A percentile compares a stretch with the other conserved stretches of the same genome.
phyloP scores from a whole-genome alignment of 2,797 vertebrate species.

The Acanthornis magna region DNA sequence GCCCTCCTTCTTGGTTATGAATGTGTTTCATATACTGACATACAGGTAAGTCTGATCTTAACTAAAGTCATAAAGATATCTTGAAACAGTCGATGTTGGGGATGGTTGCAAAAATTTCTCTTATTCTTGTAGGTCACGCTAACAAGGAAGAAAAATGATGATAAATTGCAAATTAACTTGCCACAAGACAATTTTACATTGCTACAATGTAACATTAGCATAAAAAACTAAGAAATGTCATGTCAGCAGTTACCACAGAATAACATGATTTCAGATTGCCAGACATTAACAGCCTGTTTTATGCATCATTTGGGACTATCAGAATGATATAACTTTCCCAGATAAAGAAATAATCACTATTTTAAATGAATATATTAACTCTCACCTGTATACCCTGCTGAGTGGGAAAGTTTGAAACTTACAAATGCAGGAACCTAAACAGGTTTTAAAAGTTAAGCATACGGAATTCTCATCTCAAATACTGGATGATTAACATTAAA shows the following conservation, averaged over 20 bases:
- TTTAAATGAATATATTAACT: not conserved
- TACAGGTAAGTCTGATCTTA: slow-evolving; percentile 85
- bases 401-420: not conserved
- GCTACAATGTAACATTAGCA: not conserved
- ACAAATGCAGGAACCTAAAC: not conserved
- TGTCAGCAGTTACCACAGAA: not conserved
- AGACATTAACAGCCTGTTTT: not conserved
- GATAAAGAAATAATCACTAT: not conserved
- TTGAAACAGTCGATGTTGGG: slow-evolving; percentile 80
- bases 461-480: not conserved
- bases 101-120: slow-evolving; percentile 85
- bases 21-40: slow-evolving; percentile 67
- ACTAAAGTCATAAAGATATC: slow-evolving; percentile 82
- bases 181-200: not conserved
- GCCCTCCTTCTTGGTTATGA: not conserved
- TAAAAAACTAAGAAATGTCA: not conserved
- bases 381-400: not conserved
- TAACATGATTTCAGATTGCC: not conserved
- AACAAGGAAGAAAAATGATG: slow-evolving; percentile 7
- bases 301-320: not conserved
- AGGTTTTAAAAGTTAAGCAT: not conserved
- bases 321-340: not conserved
- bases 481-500: not conserved
- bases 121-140: slow-evolving; percentile 86
- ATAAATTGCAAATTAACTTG: not conserved